Evolutionary conservation across 2,888 invertebrate species (phyloP).

Genomic region (Ommatoiulus sabulosus): DNA sequence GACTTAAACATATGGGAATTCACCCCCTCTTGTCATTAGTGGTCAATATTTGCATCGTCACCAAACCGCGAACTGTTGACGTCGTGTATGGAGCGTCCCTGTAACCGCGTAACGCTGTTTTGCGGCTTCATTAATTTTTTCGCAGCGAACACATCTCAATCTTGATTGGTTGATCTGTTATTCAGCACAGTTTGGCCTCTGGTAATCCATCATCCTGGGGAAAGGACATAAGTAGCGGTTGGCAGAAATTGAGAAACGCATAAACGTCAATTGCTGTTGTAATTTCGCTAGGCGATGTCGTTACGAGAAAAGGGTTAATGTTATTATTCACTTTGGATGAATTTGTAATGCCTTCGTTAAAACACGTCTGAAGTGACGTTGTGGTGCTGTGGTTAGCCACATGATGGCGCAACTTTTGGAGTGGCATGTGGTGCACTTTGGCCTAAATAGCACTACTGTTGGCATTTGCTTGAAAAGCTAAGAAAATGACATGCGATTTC

Average conservation of each 20-base stretch:
- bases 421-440: too few relatives aligned
- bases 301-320: not conserved
- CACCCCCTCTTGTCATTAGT: not conserved
- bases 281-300: not conserved
- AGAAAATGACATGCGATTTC: not conserved
- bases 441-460: not conserved
- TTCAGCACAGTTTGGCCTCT: not conserved
- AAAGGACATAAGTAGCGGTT: not conserved
- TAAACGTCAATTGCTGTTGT: not conserved
- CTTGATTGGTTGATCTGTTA: not conserved
- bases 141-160: not conserved
- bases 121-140: not conserved
- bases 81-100: not conserved
- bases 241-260: not conserved
- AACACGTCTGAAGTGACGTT: not conserved
- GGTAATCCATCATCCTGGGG: not conserved
- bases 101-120: not conserved
- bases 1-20: too few relatives aligned
- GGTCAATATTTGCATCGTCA: not conserved
- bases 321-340: not conserved
- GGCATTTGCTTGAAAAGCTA: not conserved
- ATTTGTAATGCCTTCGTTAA: not conserved
- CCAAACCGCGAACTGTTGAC: not conserved
- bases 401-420: too few relatives aligned
- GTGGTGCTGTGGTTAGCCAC: not conserved